These are phyloP conservation scores for Antheraea assamensis DNA, from an alignment of 2,888 invertebrate species.

Conservation along the genomic window DNA sequence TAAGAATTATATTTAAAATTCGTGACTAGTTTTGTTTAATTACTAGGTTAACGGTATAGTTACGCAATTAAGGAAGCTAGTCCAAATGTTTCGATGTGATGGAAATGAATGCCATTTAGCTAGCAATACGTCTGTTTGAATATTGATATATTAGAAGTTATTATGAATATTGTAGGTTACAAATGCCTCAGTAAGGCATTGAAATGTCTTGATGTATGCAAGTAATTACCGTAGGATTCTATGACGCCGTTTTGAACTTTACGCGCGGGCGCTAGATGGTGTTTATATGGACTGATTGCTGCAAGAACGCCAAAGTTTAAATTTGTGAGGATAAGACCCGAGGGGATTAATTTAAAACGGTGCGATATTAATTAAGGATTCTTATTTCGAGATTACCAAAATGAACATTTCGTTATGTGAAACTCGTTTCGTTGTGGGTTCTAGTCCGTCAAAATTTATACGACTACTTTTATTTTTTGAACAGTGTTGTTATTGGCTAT, in stretches of 20 bases:
- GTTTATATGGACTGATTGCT: conserved; percentile 26
- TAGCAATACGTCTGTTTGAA: conserved; percentile 54
- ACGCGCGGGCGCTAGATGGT: conserved; percentile 42
- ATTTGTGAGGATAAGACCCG: conserved; percentile 33
- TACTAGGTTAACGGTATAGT: conserved; percentile 71
- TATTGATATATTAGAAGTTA: conserved; percentile 40
- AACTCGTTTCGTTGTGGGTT: conserved; percentile 72
- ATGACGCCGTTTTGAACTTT: conserved; percentile 10
- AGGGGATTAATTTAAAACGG: conserved; percentile 25
- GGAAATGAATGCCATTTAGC: conserved; percentile 75
- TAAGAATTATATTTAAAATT: conserved; percentile 52
- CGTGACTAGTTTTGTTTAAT: conserved; percentile 79
- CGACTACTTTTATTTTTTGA: conserved; percentile 61
- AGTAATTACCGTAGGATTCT: not conserved
- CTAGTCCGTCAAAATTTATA: conserved; percentile 78
- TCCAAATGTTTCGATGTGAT: conserved; percentile 79
- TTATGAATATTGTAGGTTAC: conserved; percentile 12
- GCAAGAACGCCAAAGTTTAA: conserved; percentile 32
- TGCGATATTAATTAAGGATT: conserved; percentile 32
- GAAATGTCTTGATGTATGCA: not conserved
- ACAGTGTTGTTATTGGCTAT: conserved; percentile 41
- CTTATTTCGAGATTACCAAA: conserved; percentile 51
- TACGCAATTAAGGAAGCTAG: conserved; percentile 80
- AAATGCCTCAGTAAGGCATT: not conserved
- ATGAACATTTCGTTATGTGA: conserved; percentile 56